Base-by-base conservation (phyloP, 2,888 invertebrate genomes). In the Chalcosyrphus nemorum region DNA sequence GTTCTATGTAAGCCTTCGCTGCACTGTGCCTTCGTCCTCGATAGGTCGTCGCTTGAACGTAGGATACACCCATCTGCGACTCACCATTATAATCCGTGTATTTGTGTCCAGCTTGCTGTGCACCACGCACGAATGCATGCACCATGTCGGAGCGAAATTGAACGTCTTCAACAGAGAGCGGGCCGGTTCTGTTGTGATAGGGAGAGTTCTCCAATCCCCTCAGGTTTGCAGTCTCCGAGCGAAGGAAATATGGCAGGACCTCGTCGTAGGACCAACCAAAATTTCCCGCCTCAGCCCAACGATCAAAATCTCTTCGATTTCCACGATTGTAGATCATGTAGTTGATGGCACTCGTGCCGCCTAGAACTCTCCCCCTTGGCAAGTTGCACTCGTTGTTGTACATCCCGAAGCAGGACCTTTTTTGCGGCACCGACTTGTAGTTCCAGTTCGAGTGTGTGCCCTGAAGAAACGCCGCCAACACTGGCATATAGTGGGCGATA, bases 321-420 rank as follows among this genome's bases (percentile, higher is more conserved):
- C 96, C 96, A 65, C 96, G 93, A 6, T 95, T 94, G 90, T 96
- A 96, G 81, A 95, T 93, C 94, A 94, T 94, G 87, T 93, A 94
- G 88, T 94, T 94, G 38, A 94, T 92, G 50, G 93, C 92, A 75
- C 93, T 93, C 0, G 93, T 92, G 2, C 94, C 94, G 0, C 94
- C 94, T 0, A 94, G 88, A 0, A 93, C 92, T 88, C 92, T 94
- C 17, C 94, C 94, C 4, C 93, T 90, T 0, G 94, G 94, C 88
- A 92, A 89, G 1, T 89, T 87, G 86, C 92, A 92, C 38, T 89
- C 88, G 9, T 91, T 89, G 5, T 89, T 90, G 11, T 88, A 81
- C 92, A 92, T 92, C 15, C 92, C 92, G 50, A 81, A 91, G 77
- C 95, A 95, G 0, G 94, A 93, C 15, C 92, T 92, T 0, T 92